Evolutionary conservation across 2,888 invertebrate species (phyloP).

Genomic region (Allophyes oxyacanthae): DNA sequence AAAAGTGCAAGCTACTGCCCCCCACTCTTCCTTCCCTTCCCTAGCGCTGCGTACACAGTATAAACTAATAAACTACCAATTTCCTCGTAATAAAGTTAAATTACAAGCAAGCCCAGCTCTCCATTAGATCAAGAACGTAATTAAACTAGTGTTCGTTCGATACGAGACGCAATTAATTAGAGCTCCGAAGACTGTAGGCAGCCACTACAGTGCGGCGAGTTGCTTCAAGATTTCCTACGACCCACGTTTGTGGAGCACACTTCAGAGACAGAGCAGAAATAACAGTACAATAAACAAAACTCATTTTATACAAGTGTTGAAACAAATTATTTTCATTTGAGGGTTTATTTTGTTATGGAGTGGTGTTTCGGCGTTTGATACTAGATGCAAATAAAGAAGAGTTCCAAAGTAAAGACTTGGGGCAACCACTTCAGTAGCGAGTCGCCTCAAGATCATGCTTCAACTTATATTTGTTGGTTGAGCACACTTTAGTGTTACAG

Average conservation of each 20-base stretch:
- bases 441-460: too few species aligned
- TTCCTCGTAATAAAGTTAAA: slow-evolving; percentile 18
- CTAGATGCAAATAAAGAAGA: too few species aligned
- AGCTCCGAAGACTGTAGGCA: slow-evolving; percentile 28
- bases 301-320: too few species aligned
- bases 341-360: too few species aligned
- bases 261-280: slow-evolving; percentile 14
- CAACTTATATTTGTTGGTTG: too few species aligned
- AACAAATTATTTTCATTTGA: not conserved
- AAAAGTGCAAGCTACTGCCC: not conserved
- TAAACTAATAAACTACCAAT: slow-evolving; percentile 19
- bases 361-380: too few species aligned
- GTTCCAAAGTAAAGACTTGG: too few species aligned
- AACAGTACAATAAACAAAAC: too few species aligned
- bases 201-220: slow-evolving; percentile 23
- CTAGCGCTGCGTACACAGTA: not conserved
- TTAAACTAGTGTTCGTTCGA: slow-evolving; percentile 30
- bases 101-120: slow-evolving; percentile 19
- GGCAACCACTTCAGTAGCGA: too few species aligned
- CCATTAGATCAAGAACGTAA: slow-evolving; percentile 27
- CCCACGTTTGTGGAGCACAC: slow-evolving; percentile 12
- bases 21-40: not conserved
- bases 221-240: slow-evolving; percentile 12
- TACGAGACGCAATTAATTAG: slow-evolving; percentile 44
- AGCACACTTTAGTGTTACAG: too few species aligned